Percentiles rank a stretch among this genome's conserved stretches.
phyloP scores from a whole-genome alignment of 2,888 invertebrate species.

The Caenorhabditis sp. region DNA sequence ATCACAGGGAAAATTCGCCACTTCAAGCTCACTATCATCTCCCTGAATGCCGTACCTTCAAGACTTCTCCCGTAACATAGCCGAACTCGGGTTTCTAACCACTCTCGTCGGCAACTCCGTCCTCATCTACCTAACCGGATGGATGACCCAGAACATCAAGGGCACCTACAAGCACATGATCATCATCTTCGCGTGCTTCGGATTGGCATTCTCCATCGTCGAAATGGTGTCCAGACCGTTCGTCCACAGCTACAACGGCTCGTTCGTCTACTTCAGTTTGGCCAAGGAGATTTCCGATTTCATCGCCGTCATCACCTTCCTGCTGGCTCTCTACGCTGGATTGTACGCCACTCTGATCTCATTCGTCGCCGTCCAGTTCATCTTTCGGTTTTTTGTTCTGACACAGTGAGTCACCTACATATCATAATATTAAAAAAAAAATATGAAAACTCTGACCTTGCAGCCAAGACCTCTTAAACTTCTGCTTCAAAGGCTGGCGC shows the following conservation, averaged over 20 bases:
- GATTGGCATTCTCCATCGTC: constrained; percentile 27
- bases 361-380: constrained; percentile 41
- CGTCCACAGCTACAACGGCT: constrained; percentile 41
- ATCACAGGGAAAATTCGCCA: no score
- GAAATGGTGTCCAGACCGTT: constrained; percentile 42
- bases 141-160: constrained; percentile 29
- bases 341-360: constrained; percentile 27
- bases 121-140: constrained; percentile 40
- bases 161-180: constrained; percentile 51
- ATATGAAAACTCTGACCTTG: not conserved
- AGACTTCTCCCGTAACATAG: constrained; percentile 33
- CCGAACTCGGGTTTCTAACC: constrained; percentile 38
- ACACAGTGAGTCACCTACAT: constrained; percentile 30
- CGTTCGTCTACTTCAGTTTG: constrained; percentile 44
- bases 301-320: constrained; percentile 23
- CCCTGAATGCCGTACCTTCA: constrained; percentile 33
- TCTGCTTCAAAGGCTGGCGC: constrained; percentile 21
- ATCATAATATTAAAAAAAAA: no score
- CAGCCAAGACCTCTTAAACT: not conserved
- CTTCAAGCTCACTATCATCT: not conserved
- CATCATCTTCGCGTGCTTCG: constrained; percentile 33
- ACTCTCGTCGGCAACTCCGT: constrained; percentile 21
- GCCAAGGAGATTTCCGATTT: constrained; percentile 37
- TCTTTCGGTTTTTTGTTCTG: constrained; percentile 31
- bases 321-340: constrained; percentile 31